Evolutionary conservation across 2,113 vertebrate species (phyloP).

Genomic region (Lycocorax pyrrhopterus): DNA sequence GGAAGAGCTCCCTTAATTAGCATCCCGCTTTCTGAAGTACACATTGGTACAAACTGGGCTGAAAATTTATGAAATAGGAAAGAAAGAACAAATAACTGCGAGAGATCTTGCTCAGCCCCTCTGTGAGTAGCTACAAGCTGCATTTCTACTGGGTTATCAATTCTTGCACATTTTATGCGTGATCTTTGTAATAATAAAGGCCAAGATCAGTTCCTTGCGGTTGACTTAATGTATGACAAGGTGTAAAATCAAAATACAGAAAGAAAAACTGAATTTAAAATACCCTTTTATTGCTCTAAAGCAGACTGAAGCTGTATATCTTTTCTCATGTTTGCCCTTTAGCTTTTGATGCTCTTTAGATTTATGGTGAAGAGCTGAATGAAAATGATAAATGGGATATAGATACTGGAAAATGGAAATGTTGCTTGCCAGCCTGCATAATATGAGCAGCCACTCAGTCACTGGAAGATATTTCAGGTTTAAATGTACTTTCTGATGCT

Average conservation of each 20-base stretch:
- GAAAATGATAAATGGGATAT: not conserved
- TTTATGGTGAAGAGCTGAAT: not conserved
- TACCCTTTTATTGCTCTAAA: not conserved
- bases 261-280: not conserved
- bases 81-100: not conserved
- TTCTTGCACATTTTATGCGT: not conserved
- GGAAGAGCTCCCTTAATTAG: not conserved
- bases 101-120: not conserved
- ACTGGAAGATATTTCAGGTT: not conserved
- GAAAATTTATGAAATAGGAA: not conserved
- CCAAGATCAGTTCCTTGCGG: not conserved
- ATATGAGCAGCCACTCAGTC: not conserved
- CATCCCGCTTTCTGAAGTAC: not conserved
- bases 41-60: not conserved
- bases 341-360: slow-evolving; percentile 8
- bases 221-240: not conserved
- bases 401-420: not conserved
- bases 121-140: not conserved
- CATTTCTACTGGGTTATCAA: not conserved
- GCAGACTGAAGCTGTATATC: not conserved
- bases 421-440: not conserved
- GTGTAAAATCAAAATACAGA: slow-evolving; percentile 24
- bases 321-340: slow-evolving; percentile 21
- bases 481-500: not conserved
- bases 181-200: not conserved